Base-by-base conservation (phyloP, 2,797 vertebrate genomes). In the Manis pentadactyla region DNA sequence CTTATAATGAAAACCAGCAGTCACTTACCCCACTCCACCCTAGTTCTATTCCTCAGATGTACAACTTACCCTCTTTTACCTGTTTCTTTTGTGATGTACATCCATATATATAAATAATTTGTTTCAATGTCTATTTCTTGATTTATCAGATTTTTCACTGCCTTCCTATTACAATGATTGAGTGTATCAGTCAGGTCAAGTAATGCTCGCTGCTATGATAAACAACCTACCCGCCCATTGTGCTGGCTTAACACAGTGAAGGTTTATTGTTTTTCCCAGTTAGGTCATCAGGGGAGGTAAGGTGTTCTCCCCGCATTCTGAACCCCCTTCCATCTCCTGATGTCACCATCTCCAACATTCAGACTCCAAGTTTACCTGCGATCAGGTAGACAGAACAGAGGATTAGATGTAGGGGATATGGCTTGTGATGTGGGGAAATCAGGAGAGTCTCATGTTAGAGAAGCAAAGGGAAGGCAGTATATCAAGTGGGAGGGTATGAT, bases 71-170 rank as follows among this genome's bases (percentile, higher is more conserved):
- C 17, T 75, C 46, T 39, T 27, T 94, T 63, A 55, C 42, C 10
- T 37, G 5, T 55, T 85, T 73, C 12, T 15, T 66, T 25, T 66
- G 17, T 31, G 39, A 1, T 64, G 7, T 51, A 49, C 7, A n/a
- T 46, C 29, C 57, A 6, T 75, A 13, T 49, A 55, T 55, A 19
- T 93, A 93, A 88, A 93, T 84, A 82, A 74, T 79, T 94, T 84
- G 37, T 51, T 86, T 85, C 34, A 55, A 7, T 57, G 17, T 84
- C 15, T 49, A 42, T 59, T 91, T 93, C 53, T 77, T 88, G 64
- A 46, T 73, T 84, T 84, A 31, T 64, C 55, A 27, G 69, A 34
- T 73, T 90, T 86, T 87, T 94, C 63, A 51, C 49, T 78, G 42
- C 3, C 12, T 64, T 34, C 27, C 15, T 68, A 29, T 46, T 68